A percentile compares a stretch with the other conserved stretches of the same genome.
These are phyloP conservation scores for Ischnura elegans DNA, from an alignment of 2,888 invertebrate genomes.

Conservation along the genomic window DNA sequence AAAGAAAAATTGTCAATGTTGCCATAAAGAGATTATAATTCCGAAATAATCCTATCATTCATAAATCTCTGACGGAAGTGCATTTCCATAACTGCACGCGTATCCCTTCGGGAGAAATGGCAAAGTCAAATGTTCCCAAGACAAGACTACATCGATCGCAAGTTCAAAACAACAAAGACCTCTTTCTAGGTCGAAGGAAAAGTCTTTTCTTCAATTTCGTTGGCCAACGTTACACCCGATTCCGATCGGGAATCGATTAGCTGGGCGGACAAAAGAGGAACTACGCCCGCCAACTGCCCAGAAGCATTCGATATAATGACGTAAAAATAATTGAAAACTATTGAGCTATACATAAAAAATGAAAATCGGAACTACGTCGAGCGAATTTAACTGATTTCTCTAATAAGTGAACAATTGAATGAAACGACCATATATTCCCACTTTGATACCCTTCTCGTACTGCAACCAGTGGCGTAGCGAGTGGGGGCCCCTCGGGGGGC, in stretches of 20 bases:
- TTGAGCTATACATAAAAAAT: neutral
- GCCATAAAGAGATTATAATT: no score
- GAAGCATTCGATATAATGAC: neutral
- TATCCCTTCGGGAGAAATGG: no score
- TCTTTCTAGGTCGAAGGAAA: slow-evolving; percentile 12
- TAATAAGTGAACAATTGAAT: no score
- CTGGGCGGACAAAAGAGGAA: neutral
- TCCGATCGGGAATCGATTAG: slow-evolving; percentile 30
- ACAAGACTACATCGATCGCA: neutral
- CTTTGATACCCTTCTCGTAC: no score
- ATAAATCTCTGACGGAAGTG: no score
- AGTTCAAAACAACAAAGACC: neutral
- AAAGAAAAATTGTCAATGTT: no score
- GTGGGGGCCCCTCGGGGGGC: no score
- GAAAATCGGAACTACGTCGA: neutral
- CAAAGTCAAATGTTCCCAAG: no score
- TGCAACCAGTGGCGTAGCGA: no score
- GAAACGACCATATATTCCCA: no score
- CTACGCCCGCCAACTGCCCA: neutral
- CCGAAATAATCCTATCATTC: no score
- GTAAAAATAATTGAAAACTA: neutral
- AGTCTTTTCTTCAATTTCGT: neutral
- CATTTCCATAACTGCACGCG: no score
- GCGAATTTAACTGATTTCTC: neutral
- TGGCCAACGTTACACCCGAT: neutral